Conservation (phyloP, 2,797 vertebrate genomes). For the Hybognathus amarus region DNA sequence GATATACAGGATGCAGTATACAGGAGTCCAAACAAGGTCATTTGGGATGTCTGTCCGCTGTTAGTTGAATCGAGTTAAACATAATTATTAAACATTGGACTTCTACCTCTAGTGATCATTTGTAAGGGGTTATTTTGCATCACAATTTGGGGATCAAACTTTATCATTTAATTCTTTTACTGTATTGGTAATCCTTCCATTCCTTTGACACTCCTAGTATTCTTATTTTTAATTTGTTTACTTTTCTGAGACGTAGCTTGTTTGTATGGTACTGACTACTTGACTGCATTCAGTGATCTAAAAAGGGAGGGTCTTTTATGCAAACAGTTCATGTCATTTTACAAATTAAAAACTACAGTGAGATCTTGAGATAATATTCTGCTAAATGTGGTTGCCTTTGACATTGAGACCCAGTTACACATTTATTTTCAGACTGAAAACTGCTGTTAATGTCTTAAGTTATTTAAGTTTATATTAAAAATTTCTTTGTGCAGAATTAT, state of each 20-base stretch:
- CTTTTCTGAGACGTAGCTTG: background rate
- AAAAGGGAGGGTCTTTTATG: background rate
- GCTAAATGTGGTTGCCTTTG: background rate
- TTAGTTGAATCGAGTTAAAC: slow-evolving; percentile 29
- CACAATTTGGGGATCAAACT: background rate
- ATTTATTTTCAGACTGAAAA: background rate
- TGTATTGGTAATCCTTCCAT: background rate
- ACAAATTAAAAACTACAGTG: background rate
- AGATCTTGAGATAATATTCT: background rate
- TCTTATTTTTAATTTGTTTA: background rate
- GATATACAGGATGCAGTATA: background rate
- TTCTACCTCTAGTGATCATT: slow-evolving; percentile 52
- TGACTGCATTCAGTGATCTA: background rate
- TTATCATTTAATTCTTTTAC: background rate
- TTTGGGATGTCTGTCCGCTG: slow-evolving; percentile 9
- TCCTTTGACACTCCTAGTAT: slow-evolving; percentile 5
- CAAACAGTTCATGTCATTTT: background rate
- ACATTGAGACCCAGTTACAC: background rate
- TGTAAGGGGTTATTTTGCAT: slow-evolving; percentile 16
- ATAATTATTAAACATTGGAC: slow-evolving; percentile 13
- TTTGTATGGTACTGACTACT: background rate
- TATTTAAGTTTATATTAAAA: background rate
- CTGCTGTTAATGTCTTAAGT: slow-evolving; percentile 12
- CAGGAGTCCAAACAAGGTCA: background rate
- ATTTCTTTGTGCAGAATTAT: background rate